Evolutionary conservation across 2,888 invertebrate species (phyloP).

Genomic region (Drosophila nr. perissopoda): DNA sequence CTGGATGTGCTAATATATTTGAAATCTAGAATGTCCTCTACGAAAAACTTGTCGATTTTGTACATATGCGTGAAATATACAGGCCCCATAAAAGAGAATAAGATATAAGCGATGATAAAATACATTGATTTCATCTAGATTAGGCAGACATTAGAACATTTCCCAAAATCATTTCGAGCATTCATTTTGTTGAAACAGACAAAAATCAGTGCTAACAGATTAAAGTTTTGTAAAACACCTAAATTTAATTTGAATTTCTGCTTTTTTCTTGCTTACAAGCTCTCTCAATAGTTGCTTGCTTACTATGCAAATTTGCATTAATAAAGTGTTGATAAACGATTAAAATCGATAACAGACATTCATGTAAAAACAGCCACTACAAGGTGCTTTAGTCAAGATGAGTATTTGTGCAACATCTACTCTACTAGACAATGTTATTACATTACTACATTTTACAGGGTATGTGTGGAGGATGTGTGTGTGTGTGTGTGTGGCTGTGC

Average conservation of each 20-base stretch:
- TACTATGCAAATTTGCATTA: neutral
- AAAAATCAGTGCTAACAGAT: neutral
- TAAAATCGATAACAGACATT: slow-evolving; percentile 23
- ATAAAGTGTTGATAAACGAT: neutral
- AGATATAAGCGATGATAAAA: neutral
- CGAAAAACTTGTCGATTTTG: neutral
- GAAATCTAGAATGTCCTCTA: slow-evolving; percentile 2
- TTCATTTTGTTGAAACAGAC: neutral
- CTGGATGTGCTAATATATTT: slow-evolving; percentile 7
- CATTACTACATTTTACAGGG: slow-evolving; percentile 21
- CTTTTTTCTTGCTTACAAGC: neutral
- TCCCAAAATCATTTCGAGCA: neutral
- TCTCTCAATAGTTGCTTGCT: neutral
- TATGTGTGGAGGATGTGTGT: slow-evolving; percentile 14
- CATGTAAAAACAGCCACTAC: slow-evolving; percentile 10
- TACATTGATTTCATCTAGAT: neutral
- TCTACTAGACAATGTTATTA: slow-evolving; percentile 24
- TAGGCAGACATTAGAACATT: neutral
- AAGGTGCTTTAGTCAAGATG: slow-evolving; percentile 39
- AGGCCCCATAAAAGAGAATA: neutral
- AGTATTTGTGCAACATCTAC: slow-evolving; percentile 36
- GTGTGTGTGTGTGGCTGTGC: slow-evolving; percentile 11
- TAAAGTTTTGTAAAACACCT: neutral
- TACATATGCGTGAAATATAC: slow-evolving; percentile 6
- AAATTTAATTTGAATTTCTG: neutral